A percentile compares a stretch with the other conserved stretches of the same genome.
These are phyloP conservation scores for Eueremaeus valkanovi DNA, from an alignment of 2,888 invertebrate species.

Conservation along the genomic window DNA sequence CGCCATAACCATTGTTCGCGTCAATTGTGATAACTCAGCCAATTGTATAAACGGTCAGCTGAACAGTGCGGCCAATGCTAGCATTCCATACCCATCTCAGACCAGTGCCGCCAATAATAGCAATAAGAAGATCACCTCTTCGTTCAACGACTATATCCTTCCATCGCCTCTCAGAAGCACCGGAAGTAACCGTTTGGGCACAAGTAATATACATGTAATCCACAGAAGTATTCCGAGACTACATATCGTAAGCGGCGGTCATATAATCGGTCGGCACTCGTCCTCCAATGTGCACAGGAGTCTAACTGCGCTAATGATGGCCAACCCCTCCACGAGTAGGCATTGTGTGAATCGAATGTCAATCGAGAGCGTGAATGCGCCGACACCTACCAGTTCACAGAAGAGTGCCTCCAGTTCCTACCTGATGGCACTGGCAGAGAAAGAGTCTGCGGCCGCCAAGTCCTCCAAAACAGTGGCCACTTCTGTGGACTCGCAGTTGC, in stretches of 20 bases:
- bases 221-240: conserved; percentile 41
- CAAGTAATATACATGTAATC: conserved; percentile 32
- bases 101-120: not conserved
- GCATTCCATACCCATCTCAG: not conserved
- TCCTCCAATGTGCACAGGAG: conserved; percentile 30
- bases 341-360: conserved; percentile 41
- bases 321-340: conserved; percentile 35
- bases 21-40: conserved; percentile 39
- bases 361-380: conserved; percentile 38
- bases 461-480: conserved; percentile 41
- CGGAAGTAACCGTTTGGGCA: conserved; percentile 6
- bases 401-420: conserved; percentile 43
- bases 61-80: not conserved
- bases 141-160: conserved; percentile 1
- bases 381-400: conserved; percentile 40
- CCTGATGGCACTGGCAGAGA: conserved; percentile 40
- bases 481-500: conserved; percentile 41
- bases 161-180: not conserved
- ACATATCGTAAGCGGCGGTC: conserved; percentile 37
- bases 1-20: conserved; percentile 30
- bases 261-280: conserved; percentile 16
- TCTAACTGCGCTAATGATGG: conserved; percentile 31
- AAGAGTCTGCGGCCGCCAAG: conserved; percentile 35
- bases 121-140: not conserved
- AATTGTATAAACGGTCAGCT: not conserved